These are phyloP conservation scores for Selene dorsalis DNA, from an alignment of 2,797 vertebrate genomes.

Conservation along the genomic window DNA sequence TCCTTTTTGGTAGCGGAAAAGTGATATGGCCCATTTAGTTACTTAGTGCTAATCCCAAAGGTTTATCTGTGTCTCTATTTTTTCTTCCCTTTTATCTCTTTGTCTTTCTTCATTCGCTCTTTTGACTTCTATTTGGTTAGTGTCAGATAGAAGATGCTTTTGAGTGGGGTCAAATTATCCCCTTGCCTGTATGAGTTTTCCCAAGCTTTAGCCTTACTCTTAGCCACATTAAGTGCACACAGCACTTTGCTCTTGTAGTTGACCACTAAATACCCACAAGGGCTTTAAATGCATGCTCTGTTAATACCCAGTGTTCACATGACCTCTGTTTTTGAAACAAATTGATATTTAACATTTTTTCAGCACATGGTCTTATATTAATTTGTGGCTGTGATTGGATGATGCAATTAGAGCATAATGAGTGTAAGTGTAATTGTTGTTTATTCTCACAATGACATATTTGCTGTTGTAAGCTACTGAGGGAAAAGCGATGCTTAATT, in stretches of 20 bases:
- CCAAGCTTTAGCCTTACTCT: constrained; percentile 50
- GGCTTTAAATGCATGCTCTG: constrained; percentile 48
- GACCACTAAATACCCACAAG: constrained; percentile 57
- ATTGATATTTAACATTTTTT: constrained; percentile 25
- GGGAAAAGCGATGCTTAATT: constrained; percentile 74
- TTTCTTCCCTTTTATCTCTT: constrained; percentile 59
- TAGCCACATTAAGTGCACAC: constrained; percentile 51
- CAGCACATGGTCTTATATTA: constrained; percentile 10
- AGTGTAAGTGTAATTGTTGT: constrained; percentile 80
- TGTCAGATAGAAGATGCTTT: constrained; percentile 71
- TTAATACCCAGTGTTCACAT: constrained; percentile 41
- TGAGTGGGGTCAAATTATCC: constrained; percentile 71
- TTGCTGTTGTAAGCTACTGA: constrained; percentile 76
- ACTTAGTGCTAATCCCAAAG: constrained; percentile 81
- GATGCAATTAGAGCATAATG: constrained; percentile 79
- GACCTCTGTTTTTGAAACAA: constrained; percentile 17
- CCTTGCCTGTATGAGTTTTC: constrained; percentile 56
- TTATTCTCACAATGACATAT: constrained; percentile 81
- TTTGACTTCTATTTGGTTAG: constrained; percentile 73
- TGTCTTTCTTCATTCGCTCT: constrained; percentile 62
- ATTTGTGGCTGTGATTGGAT: constrained; percentile 55
- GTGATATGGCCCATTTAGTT: constrained; percentile 83
- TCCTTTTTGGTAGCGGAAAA: constrained; percentile 80
- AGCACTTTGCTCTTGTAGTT: constrained; percentile 45
- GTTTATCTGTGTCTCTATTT: constrained; percentile 69